These are phyloP conservation scores for Cacatua alba DNA, from an alignment of 2,113 vertebrate genomes.

Conservation along the genomic window DNA sequence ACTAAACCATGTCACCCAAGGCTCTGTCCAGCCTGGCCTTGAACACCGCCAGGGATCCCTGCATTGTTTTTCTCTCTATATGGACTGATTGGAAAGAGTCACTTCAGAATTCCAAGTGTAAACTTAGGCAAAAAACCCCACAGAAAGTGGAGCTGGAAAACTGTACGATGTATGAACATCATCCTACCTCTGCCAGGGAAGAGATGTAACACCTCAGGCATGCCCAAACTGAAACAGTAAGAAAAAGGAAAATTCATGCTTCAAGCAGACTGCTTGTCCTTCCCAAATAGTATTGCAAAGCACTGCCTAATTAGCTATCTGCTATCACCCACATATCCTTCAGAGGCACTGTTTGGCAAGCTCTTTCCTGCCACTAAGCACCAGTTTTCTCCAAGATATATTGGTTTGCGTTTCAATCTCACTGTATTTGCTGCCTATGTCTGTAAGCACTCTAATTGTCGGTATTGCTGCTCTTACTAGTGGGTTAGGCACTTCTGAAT, in stretches of 20 bases:
- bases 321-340: background rate
- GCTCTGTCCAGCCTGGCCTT: too few species aligned
- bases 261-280: background rate
- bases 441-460: background rate
- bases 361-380: background rate
- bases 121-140: background rate
- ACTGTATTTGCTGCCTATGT: background rate
- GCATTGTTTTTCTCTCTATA: background rate
- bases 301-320: background rate
- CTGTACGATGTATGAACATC: background rate
- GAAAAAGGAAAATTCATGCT: background rate
- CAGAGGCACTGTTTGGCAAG: background rate
- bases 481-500: background rate
- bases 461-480: background rate
- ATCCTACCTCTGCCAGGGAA: background rate
- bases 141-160: background rate
- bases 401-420: background rate
- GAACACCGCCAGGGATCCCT: background rate
- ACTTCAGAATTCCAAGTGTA: background rate
- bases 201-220: background rate
- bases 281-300: background rate
- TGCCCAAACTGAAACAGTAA: background rate
- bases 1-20: too few species aligned
- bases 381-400: background rate
- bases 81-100: background rate